Base-by-base conservation (phyloP, 1,140 invertebrate species). In the Achatina immaculata region DNA sequence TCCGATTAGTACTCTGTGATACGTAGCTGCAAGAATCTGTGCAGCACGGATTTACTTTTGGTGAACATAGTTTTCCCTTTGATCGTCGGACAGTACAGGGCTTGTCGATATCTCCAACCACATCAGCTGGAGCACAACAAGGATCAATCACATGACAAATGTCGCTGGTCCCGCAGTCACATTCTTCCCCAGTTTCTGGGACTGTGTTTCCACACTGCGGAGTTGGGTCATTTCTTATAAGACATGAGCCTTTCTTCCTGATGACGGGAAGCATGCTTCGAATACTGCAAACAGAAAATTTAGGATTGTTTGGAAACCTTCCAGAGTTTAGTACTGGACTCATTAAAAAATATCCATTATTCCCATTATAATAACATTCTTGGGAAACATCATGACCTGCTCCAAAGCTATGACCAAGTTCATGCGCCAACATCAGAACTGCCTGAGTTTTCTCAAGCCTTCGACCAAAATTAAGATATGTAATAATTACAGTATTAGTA, bases 381-480 rank as follows among this genome's bases (percentile, higher is more conserved):
- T n/a, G 2, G 28, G 86, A 55, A 34, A 58, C 36, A 76, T 90
- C 89, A 77, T 90, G 89, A 21, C 48, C 38, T 76, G 84, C 85
- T 31, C 89, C 89, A 82, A 90, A 89, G 77, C 78, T 86, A 80
- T 90, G 89, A 38, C 88, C 89, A 14, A 89, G 71, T 82, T 90
- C 89, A 81, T 90, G 89, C 0, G 85, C 79, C 24, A 89, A 31
- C 4, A 84, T 85, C 4, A 89, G 40, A 28, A 84, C 80, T 51
- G 80, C 76, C 48, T 83, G 69, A 21, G 80, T 76, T 11, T 76
- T 51, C 28, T 85, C 73, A 19, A 86, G 16, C 0, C 58, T 65
- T n/a, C 45, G 72, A 14, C 85, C 86, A 65, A 80, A 66, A 74
- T 82, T 88, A 0, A 84, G 28, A 73, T 77, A 78, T 19, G 87